Conservation (phyloP, 2,888 invertebrate genomes). For the Dolomedes plantarius region DNA sequence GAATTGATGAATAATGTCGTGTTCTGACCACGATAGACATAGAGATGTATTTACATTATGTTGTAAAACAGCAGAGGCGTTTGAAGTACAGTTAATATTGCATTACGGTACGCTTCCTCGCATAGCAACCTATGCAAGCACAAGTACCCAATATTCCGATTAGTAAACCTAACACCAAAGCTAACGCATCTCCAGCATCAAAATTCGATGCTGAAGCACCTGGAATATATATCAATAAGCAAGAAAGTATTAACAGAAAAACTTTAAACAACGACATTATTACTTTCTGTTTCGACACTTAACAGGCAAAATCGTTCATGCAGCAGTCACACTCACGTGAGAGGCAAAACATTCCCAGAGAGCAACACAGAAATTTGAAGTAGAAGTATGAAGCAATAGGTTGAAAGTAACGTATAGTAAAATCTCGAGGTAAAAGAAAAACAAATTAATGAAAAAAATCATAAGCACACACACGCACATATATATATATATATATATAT, state of each 20-base stretch:
- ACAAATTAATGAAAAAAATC: too few relatives aligned
- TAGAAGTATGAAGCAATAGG: too few relatives aligned
- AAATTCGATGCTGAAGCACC: slow-evolving; percentile 68
- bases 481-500: too few relatives aligned
- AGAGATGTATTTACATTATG: too few relatives aligned
- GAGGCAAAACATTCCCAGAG: not conserved
- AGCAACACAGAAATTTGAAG: too few relatives aligned
- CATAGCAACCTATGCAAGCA: slow-evolving; percentile 71
- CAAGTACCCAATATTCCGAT: slow-evolving; percentile 69
- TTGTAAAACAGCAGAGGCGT: too few relatives aligned
- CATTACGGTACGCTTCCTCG: slow-evolving; percentile 51
- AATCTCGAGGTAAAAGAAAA: too few relatives aligned
- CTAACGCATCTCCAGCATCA: slow-evolving; percentile 71
- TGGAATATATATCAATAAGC: slow-evolving; percentile 19
- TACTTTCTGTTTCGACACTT: not conserved
- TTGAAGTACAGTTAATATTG: slow-evolving; percentile 52
- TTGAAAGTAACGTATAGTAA: too few relatives aligned
- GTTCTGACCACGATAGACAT: too few relatives aligned
- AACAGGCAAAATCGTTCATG: not conserved
- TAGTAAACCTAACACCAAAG: slow-evolving; percentile 62
- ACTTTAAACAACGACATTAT: slow-evolving; percentile 15
- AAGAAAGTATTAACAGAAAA: slow-evolving; percentile 10
- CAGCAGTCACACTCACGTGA: slow-evolving; percentile 16
- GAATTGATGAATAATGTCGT: too few relatives aligned
- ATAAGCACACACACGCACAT: too few relatives aligned